Conservation (phyloP, 2,113 vertebrate species). For the Hydrochoerus hydrochaeris region DNA sequence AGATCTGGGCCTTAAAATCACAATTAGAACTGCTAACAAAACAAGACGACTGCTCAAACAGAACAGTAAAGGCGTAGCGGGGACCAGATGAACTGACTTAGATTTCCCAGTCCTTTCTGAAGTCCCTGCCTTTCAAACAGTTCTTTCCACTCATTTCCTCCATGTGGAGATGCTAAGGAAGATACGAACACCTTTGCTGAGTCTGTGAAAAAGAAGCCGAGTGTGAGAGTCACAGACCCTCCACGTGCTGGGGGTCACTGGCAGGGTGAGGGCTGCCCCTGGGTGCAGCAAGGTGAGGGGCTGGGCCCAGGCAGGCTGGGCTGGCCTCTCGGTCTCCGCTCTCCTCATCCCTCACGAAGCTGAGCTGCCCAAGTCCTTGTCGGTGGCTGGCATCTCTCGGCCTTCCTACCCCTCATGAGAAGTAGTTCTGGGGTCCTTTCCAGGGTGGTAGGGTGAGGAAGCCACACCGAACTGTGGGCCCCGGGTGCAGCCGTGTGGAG, state of each 20-base stretch:
- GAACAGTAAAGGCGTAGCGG: not conserved
- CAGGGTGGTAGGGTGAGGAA: not conserved
- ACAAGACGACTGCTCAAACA: not conserved
- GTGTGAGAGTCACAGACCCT: too few relatives aligned
- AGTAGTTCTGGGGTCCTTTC: not conserved
- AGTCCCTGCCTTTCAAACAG: not conserved
- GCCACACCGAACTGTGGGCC: accelerated
- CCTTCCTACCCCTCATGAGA: not conserved
- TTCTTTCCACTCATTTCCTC: not conserved
- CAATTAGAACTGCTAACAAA: not conserved
- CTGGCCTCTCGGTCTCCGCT: accelerated
- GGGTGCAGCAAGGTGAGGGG: accelerated
- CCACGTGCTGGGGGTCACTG: accelerated
- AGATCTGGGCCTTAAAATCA: not conserved
- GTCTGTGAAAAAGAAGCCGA: not conserved
- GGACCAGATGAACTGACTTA: not conserved
- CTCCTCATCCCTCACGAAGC: not conserved
- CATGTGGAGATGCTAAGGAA: not conserved
- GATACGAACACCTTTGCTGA: not conserved
- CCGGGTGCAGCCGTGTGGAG: accelerated
- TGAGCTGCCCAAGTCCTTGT: not conserved
- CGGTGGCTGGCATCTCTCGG: not conserved
- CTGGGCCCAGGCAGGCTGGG: accelerated
- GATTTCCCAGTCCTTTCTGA: not conserved
- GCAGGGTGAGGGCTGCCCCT: too few relatives aligned